Base-by-base conservation (phyloP, 2,113 vertebrate genomes). In the Trichechus manatus region DNA sequence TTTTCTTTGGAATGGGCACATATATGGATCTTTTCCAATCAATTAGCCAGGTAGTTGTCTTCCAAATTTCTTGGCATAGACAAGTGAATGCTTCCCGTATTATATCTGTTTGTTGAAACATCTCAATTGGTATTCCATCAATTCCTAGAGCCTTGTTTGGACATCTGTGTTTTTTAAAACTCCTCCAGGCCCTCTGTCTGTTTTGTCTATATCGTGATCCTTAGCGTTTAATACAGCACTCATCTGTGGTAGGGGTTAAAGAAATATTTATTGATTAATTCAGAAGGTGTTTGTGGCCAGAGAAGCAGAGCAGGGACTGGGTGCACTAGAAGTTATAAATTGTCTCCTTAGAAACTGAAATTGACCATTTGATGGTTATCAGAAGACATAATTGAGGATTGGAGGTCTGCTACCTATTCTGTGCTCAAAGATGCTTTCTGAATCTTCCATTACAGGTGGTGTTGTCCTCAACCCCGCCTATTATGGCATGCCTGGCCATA, bases 381-480 rank as follows among this genome's bases (percentile, higher is more conserved):
- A 80, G 81, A 87, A 85, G 61, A 39, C 17, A 27, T 42, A 44
- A 10, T 19, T 78, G 79, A 85, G 42, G 53, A 56, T 42, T 36
- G 33, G 5, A 39, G 25, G 59, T 10, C 44, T 78, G 19, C 27
- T 61, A 0, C 27, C 70, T 27, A 9, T 64, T 36, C 11, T 10
- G 1, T 29, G 47, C 78, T 97, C 22, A 92, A 82, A 86, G 39
- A 44, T 42, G 9, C 63, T 89, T 93, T 42, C 9, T 86, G 27
- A 92, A 20, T 56, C 96, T 98, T 70, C 53, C n/a, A 25, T 95
- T 98, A 29, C 93, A 99, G 99, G 99, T 56, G 99, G 99, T 66
- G 99, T 99, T 97, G 99, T 99, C 39, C 98, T 99, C 70, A 99
- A 99, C 92, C 99, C 99, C 3, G 98, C 98, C n/a, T 99, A 99